phyloP scores from a whole-genome alignment of 2,888 invertebrate genomes.

The Lepas anatifera region DNA sequence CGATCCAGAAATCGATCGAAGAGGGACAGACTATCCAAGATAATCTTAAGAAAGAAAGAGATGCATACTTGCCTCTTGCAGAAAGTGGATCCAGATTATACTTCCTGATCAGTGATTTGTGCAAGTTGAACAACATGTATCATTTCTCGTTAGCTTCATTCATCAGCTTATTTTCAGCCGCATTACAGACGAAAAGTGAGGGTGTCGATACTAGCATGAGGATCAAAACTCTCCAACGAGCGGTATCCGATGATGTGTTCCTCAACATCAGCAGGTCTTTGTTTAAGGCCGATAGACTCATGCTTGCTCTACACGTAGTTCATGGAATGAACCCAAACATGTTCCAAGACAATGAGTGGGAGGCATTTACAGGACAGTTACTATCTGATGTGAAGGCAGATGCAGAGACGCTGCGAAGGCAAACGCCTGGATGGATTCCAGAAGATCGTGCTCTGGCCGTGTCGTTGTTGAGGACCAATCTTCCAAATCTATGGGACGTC shows the following conservation, averaged over 20 bases:
- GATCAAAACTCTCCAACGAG: slow-evolving; percentile 30
- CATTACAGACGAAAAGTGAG: slow-evolving; percentile 32
- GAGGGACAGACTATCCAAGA: slow-evolving; percentile 51
- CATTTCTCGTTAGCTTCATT: slow-evolving; percentile 46
- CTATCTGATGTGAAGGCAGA: slow-evolving; percentile 39
- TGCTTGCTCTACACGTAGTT: slow-evolving; percentile 56
- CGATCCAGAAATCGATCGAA: slow-evolving; percentile 51
- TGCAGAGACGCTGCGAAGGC: slow-evolving; percentile 35
- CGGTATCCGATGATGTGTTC: slow-evolving; percentile 41
- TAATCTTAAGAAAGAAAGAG: slow-evolving; percentile 46
- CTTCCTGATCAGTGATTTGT: slow-evolving; percentile 50
- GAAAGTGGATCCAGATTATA: slow-evolving; percentile 48
- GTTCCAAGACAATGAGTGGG: slow-evolving; percentile 61
- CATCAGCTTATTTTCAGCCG: slow-evolving; percentile 42
- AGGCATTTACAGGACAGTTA: slow-evolving; percentile 52
- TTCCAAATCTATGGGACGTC: slow-evolving; percentile 48
- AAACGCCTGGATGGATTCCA: slow-evolving; percentile 51
- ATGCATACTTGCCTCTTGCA: slow-evolving; percentile 50
- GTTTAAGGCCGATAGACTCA: slow-evolving; percentile 56
- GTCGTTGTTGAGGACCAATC: slow-evolving; percentile 35
- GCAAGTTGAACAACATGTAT: slow-evolving; percentile 52
- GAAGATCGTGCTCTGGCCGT: slow-evolving; percentile 42
- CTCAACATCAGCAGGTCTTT: slow-evolving; percentile 56
- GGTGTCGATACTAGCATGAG: slow-evolving; percentile 27
- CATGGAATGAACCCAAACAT: slow-evolving; percentile 49